phyloP scores from a whole-genome alignment of 2,797 vertebrate genomes.

The Pseudocheirus occidentalis region DNA sequence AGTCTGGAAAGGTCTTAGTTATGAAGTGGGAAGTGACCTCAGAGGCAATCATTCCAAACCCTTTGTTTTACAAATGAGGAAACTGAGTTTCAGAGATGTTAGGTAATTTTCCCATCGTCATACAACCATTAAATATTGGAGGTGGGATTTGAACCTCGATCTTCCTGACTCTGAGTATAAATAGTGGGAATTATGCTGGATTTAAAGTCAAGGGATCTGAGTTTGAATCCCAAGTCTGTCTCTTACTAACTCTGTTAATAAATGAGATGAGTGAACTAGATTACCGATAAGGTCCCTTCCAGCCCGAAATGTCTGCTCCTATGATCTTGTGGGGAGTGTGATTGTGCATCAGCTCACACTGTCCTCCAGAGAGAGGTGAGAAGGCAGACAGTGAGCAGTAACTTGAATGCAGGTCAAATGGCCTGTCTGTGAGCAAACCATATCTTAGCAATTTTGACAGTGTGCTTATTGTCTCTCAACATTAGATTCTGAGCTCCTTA shows the following conservation, averaged over 20 bases:
- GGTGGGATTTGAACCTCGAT: background rate
- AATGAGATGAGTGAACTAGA: too few relatives aligned
- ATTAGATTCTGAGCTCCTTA: background rate
- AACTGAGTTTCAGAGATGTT: background rate
- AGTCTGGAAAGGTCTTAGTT: background rate
- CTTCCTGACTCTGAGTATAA: background rate
- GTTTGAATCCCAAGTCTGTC: background rate
- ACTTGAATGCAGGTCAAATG: background rate
- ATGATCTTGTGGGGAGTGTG: too few relatives aligned
- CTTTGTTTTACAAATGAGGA: background rate
- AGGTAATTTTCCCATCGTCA: background rate
- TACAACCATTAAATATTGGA: too few relatives aligned
- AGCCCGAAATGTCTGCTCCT: too few relatives aligned
- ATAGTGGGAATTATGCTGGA: background rate
- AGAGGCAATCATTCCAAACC: background rate
- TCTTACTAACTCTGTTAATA: background rate
- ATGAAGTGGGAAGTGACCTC: background rate
- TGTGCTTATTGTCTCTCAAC: background rate
- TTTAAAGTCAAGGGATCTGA: background rate
- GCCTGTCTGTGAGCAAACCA: background rate
- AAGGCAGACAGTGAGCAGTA: background rate
- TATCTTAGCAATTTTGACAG: background rate
- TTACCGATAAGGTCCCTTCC: too few relatives aligned
- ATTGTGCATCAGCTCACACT: background rate
- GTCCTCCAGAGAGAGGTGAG: background rate